Conservation (phyloP, 2,888 invertebrate genomes). For the Dynastes tityus region DNA sequence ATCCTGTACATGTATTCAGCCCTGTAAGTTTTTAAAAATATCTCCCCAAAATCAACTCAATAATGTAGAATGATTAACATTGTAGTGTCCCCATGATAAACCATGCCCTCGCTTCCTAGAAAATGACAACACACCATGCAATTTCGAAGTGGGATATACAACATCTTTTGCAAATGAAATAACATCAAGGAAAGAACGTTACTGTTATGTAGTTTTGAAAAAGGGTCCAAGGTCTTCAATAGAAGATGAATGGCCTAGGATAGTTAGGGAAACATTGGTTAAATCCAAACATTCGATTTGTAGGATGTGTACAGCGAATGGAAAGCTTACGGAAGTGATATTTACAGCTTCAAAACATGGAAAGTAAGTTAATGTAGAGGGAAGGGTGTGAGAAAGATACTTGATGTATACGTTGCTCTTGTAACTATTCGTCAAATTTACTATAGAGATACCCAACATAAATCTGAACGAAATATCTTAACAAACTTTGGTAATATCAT, state of each 20-base stretch:
- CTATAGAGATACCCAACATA: too few relatives aligned
- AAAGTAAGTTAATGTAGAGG: conserved; percentile 72
- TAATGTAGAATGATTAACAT: conserved; percentile 38
- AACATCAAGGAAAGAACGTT: conserved; percentile 74
- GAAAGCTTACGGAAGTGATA: conserved; percentile 83
- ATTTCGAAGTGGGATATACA: conserved; percentile 80
- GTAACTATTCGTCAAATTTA: too few relatives aligned
- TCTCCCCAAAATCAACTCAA: background rate
- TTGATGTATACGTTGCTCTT: too few relatives aligned
- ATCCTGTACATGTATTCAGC: conserved; percentile 79
- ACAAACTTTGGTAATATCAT: background rate
- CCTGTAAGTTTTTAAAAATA: conserved; percentile 75
- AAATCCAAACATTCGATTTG: conserved; percentile 84
- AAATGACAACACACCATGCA: conserved; percentile 80
- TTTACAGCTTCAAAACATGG: conserved; percentile 85
- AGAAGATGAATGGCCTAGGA: conserved; percentile 80
- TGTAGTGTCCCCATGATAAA: conserved; percentile 87
- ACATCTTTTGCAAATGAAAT: conserved; percentile 72
- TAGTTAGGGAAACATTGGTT: conserved; percentile 81
- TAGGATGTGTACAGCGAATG: conserved; percentile 82
- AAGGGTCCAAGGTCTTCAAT: conserved; percentile 75
- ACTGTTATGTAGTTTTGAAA: conserved; percentile 86
- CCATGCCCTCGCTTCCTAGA: conserved; percentile 82
- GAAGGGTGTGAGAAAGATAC: too few relatives aligned
- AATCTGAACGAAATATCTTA: too few relatives aligned